Conservation (phyloP, 2,888 invertebrate genomes). For the Girardia tigrina region DNA sequence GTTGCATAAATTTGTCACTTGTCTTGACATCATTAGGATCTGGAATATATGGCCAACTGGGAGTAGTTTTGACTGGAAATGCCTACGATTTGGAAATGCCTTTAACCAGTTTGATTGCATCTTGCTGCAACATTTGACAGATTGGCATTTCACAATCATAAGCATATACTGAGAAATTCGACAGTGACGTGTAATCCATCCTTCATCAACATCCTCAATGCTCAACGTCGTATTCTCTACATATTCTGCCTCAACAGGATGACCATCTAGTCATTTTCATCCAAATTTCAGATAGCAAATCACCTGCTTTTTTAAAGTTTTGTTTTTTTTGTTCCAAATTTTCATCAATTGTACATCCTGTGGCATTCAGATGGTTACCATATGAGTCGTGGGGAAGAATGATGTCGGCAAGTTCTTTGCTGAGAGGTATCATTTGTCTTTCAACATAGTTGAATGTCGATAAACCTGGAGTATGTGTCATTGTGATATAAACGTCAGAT, state of each 20-base stretch:
- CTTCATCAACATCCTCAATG: slow-evolving; percentile 6
- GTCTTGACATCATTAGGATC: slow-evolving; percentile 9
- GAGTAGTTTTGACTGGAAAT: background rate
- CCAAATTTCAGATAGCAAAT: background rate
- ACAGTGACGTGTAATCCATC: background rate
- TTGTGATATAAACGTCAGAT: slow-evolving; percentile 53
- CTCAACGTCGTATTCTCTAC: background rate
- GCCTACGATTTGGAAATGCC: background rate
- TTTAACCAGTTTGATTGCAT: background rate
- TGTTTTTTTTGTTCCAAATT: slow-evolving; percentile 17
- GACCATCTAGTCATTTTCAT: background rate
- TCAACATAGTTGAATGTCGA: slow-evolving; percentile 40
- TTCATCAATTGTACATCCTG: slow-evolving; percentile 23
- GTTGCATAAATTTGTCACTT: background rate
- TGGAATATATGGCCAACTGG: slow-evolving; percentile 13
- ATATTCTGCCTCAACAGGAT: background rate
- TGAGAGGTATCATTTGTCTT: background rate
- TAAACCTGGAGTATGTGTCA: slow-evolving; percentile 45
- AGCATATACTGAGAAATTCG: slow-evolving; percentile 10
- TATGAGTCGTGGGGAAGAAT: background rate
- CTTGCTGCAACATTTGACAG: slow-evolving; percentile 7
- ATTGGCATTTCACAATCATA: background rate
- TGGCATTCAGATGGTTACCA: background rate
- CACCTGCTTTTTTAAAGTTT: slow-evolving; percentile 16
- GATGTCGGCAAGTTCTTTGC: slow-evolving; percentile 2